Evolutionary conservation across 2,888 invertebrate species (phyloP), one percentile per base, ranked within the genome.

Genomic region (Epiblema foenella): DNA sequence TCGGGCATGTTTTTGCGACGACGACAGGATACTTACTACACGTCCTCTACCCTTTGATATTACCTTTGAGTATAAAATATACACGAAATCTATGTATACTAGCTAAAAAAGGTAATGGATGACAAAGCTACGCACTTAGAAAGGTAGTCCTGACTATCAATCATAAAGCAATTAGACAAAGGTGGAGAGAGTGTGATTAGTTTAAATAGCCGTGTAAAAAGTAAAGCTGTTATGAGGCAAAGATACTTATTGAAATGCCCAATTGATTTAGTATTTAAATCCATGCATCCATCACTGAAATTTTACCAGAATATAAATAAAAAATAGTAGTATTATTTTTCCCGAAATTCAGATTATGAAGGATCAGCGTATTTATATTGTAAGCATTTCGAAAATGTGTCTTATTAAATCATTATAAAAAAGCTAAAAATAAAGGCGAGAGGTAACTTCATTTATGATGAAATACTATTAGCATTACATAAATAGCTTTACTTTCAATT

Each of bases 1-100:
- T 39, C 24, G 11, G n/a, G 17, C 17, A 18, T 56, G 42, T 62
- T 69, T 49, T 20, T 62, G 33, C 62, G 62, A n/a, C n/a, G n/a
- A n/a, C n/a, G n/a, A n/a, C n/a, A n/a, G n/a, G n/a, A n/a, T n/a
- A n/a, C n/a, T n/a, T n/a, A n/a, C n/a, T n/a, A n/a, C n/a, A n/a
- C n/a, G n/a, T n/a, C n/a, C n/a, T n/a, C n/a, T n/a, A n/a, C n/a
- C n/a, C n/a, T n/a, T n/a, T n/a, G n/a, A n/a, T n/a, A n/a, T n/a
- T n/a, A n/a, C n/a, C n/a, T n/a, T n/a, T n/a, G n/a, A n/a, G n/a
- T n/a, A n/a, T n/a, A n/a, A n/a, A n/a, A n/a, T n/a, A n/a, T n/a
- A n/a, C n/a, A n/a, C n/a, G 24, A 24, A 24, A 24, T 24, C 1
- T 24, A 4, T 24, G 4, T 1, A 4, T 24, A 24, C 24, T 24